Base-by-base conservation (phyloP, 2,797 vertebrate species). In the Steatocranus sp. region DNA sequence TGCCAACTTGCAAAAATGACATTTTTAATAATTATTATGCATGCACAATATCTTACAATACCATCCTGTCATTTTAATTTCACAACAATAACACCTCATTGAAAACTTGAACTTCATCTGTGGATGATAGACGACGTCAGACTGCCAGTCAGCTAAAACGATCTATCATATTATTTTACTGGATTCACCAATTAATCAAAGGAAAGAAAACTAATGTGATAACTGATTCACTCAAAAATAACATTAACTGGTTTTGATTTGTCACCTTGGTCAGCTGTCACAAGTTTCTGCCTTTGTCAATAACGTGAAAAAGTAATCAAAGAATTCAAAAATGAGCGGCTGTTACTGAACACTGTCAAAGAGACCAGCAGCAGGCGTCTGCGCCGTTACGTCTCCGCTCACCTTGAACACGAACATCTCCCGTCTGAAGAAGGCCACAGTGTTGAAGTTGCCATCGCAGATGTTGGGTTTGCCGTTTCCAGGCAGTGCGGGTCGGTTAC, bases 351-450 rank as follows among this genome's bases (percentile, higher is more conserved):
- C 58, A 8, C 18, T 5, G 11, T 34, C 56, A 61, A 2, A 38
- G 58, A 38, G 0, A 25, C 8, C 36, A 25, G 63, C 34, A 23
- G n/a, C 61, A 0, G 61, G 61, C 15, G 63, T 68, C 23, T 68
- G 63, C 5, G 6, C 20, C 10, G 8, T 43, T 1, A 32, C 5
- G 2, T 70, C 78, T 75, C 15, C 1, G 2, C 92, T 90, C 96
- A 99, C 98, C 97, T 99, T 99, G 92, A 99, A 99, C 86, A 99
- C 98, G 88, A 99, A 99, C 98, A 99, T 98, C 96, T 99, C 98
- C 68, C 98, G 96, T 68, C 98, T 96, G 92, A 99, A 98, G 93
- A 99, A 97, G 85, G 98, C 98, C 95, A 99, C 97, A 0, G 98
- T 99, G 94, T 99, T 98, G 93, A 99, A 99, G 95, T 98, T 98